A percentile compares a stretch with the other conserved stretches of the same genome.
Conservation (phyloP, 2,113 vertebrate genomes). For the Limanda limanda region DNA sequence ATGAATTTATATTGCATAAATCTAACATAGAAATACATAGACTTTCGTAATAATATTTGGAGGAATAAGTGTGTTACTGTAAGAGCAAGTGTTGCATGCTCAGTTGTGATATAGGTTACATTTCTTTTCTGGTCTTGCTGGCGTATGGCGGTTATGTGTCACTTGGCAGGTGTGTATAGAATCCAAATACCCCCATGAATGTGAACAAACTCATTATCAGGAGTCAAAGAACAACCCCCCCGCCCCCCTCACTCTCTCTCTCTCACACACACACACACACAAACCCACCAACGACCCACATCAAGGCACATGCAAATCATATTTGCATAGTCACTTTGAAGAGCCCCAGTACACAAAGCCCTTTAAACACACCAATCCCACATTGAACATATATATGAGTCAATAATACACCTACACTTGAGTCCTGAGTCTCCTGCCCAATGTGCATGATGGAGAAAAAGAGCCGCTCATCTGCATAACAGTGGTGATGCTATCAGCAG, state of each 20-base stretch:
- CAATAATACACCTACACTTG: neutral
- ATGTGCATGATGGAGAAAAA: neutral
- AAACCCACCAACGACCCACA: neutral
- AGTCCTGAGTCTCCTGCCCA: neutral
- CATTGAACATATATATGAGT: neutral
- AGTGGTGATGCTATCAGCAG: slow-evolving; percentile 24
- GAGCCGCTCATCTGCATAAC: slow-evolving; percentile 17
- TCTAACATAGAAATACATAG: no score
- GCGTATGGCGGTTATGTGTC: no score
- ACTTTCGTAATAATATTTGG: no score
- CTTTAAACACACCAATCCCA: neutral
- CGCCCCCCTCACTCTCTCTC: neutral
- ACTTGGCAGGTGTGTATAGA: neutral
- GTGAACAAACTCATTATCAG: slow-evolving; percentile 1
- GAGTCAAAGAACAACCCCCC: neutral
- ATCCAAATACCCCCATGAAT: slow-evolving; percentile 35
- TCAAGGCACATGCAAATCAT: slow-evolving; percentile 52
- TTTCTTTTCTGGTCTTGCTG: neutral
- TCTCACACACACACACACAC: neutral
- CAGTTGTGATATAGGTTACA: neutral
- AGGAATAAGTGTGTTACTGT: no score
- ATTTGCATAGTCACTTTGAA: neutral
- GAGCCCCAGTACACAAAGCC: neutral
- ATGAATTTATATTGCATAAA: no score
- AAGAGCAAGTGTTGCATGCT: no score